A percentile compares a stretch with the other conserved stretches of the same genome.
Conservation (phyloP, 2,113 vertebrate genomes). For the Calonectris borealis region DNA sequence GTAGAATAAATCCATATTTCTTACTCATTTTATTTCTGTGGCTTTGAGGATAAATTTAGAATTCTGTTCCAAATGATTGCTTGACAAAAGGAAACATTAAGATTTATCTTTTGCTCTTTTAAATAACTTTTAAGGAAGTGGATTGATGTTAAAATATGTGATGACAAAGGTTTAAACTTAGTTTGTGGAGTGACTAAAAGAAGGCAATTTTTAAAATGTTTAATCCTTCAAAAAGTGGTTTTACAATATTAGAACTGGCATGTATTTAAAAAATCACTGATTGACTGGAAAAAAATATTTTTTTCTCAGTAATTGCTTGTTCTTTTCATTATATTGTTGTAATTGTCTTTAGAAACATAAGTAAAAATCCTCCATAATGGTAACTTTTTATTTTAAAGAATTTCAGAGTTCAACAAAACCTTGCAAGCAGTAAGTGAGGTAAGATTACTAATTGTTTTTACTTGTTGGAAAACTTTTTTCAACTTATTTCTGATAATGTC, state of each 20-base stretch:
- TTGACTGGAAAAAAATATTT: neutral
- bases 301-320: neutral
- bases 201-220: neutral
- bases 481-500: neutral
- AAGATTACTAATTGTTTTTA: conserved; percentile 32
- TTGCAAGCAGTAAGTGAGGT: conserved; percentile 73
- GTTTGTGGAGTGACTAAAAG: neutral
- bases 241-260: neutral
- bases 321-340: neutral
- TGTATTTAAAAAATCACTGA: neutral
- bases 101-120: neutral
- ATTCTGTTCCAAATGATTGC: neutral
- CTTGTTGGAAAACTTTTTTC: neutral
- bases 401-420: conserved; percentile 76
- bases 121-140: neutral
- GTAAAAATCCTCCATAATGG: neutral
- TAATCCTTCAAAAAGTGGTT: neutral
- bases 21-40: neutral
- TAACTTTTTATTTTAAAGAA: conserved; percentile 65
- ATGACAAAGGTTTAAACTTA: neutral
- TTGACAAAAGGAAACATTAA: neutral
- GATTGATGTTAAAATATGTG: neutral
- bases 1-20: neutral
- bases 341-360: neutral
- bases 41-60: neutral